Base-by-base conservation (phyloP, 1,140 invertebrate species). In the Dendrolimus punctatus region DNA sequence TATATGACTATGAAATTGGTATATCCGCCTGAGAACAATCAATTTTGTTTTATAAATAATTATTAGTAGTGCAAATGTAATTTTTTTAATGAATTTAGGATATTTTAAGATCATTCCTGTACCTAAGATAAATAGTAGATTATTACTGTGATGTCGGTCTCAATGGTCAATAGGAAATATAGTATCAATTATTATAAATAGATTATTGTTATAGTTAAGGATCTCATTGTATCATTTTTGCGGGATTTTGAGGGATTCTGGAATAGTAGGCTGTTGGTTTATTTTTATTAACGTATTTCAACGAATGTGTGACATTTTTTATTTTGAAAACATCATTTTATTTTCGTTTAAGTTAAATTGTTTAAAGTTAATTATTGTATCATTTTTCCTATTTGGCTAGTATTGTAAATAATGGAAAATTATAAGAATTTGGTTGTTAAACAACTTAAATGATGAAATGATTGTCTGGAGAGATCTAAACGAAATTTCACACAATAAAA, bases 141-240 rank as follows among this genome's bases (percentile, higher is more conserved):
- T 80, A 80, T 23, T 81, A 83, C 82, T 83, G 81, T 85, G 81
- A 83, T 85, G 81, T 78, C 70, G 81, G 81, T 82, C 81, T 81
- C 81, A 77, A 80, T 67, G 76, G 78, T 83, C 75, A 80, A 72
- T 85, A 85, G 78, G 57, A 76, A 68, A 80, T 74, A 80, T 83
- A 81, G 73, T 71, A 80, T 85, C 78, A 83, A 83, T 83, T 83
- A 85, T 80, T 76, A 80, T 77, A 76, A 76, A 81, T 82, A 85
- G 77, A 76, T 72, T 79, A 80, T 82, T 76, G 73, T 85, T 82
- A 85, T 82, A 76, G 78, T 80, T 83, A 82, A 85, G 81, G 82
- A 82, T 85, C 82, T 85, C 82, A 81, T 80, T 53, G 76, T 81
- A 82, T 80, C 70, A 74, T 71, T 72, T 81, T 60, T 55, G 73